These are phyloP conservation scores for Bufotes viridis DNA, from an alignment of 2,797 vertebrate species.

Conservation along the genomic window DNA sequence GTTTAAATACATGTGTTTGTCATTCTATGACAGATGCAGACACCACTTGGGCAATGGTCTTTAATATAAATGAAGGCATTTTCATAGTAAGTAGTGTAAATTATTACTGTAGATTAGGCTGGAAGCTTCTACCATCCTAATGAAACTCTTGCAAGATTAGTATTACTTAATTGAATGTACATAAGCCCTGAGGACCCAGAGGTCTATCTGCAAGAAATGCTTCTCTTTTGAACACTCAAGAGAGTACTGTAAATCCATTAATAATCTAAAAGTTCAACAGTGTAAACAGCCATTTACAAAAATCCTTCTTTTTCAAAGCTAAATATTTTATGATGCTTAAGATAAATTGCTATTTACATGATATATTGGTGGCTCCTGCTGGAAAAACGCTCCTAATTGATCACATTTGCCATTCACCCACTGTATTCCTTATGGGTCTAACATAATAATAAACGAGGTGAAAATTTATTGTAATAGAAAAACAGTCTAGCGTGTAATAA, in stretches of 20 bases:
- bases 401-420: not conserved
- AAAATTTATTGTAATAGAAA: too few species aligned
- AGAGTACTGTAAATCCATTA: constrained; percentile 7
- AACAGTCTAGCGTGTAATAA: too few species aligned
- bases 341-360: constrained; percentile 14
- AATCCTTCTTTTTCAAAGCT: not conserved
- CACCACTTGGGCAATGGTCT: not conserved
- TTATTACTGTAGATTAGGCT: constrained; percentile 23
- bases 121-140: not conserved
- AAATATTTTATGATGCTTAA: not conserved
- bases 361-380: not conserved
- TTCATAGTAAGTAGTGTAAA: not conserved
- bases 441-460: not conserved
- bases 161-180: constrained; percentile 32
- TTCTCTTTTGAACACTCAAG: constrained; percentile 14
- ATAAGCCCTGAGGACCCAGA: not conserved
- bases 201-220: constrained; percentile 3
- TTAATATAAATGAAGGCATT: not conserved
- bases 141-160: constrained; percentile 4
- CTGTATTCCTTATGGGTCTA: not conserved
- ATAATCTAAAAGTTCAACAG: constrained; percentile 12
- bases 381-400: not conserved
- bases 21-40: not conserved
- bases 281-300: constrained; percentile 23
- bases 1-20: not conserved